Conservation (phyloP, 2,797 vertebrate genomes). For the Mycteria americana region DNA sequence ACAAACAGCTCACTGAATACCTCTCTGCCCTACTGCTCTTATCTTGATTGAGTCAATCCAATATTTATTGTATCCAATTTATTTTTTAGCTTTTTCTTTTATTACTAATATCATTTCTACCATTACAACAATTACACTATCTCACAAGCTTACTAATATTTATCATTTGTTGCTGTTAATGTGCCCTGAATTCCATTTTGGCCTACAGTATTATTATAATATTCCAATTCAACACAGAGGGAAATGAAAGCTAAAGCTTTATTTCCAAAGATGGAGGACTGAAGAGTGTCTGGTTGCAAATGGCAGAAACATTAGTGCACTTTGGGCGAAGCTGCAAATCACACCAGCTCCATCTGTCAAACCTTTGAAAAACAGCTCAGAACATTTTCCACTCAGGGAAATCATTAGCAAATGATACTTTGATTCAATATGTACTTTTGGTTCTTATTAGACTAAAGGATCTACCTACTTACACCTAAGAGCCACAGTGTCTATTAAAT, state of each 20-base stretch:
- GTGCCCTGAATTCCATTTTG: slow-evolving; percentile 20
- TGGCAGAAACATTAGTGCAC: slow-evolving; percentile 16
- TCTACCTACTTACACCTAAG: not conserved
- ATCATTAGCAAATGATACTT: slow-evolving; percentile 25
- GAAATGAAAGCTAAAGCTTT: slow-evolving; percentile 44
- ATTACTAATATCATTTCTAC: slow-evolving; percentile 45
- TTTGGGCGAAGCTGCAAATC: slow-evolving; percentile 49
- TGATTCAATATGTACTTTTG: not conserved
- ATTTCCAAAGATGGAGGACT: slow-evolving; percentile 38
- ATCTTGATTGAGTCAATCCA: slow-evolving; percentile 50
- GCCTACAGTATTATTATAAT: not conserved
- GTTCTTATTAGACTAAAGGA: not conserved
- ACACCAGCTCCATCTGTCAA: slow-evolving; percentile 52
- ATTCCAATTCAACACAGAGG: not conserved
- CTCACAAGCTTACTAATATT: slow-evolving; percentile 45
- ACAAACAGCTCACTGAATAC: slow-evolving; percentile 40
- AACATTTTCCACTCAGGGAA: slow-evolving; percentile 51
- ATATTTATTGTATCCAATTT: slow-evolving; percentile 56
- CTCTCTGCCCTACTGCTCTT: slow-evolving; percentile 27
- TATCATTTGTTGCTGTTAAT: slow-evolving; percentile 43
- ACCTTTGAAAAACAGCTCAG: slow-evolving; percentile 30
- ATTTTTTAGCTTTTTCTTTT: slow-evolving; percentile 57
- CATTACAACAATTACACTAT: slow-evolving; percentile 36
- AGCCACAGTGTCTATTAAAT: not conserved
- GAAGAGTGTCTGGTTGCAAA: slow-evolving; percentile 53